A percentile compares a stretch with the other conserved stretches of the same genome.
Evolutionary conservation across 2,797 vertebrate species (phyloP).

Genomic region (Acipenser ruthenus): DNA sequence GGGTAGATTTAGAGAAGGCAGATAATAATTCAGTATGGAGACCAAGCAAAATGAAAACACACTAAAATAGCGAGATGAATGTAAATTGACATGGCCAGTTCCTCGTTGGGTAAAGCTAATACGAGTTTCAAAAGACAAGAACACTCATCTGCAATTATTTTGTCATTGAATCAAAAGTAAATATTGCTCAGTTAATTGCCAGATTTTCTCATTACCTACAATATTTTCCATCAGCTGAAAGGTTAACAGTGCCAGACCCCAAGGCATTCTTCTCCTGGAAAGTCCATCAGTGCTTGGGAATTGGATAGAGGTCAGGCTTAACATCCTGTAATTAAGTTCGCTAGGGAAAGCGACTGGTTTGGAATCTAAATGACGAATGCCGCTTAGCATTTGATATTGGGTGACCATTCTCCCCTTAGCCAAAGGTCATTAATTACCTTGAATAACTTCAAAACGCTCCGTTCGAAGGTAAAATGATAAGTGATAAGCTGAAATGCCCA

Average conservation of each 20-base stretch:
- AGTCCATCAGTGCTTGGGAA: conserved; percentile 32
- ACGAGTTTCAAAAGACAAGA: too few relatives aligned
- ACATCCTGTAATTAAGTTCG: conserved; percentile 56
- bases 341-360: conserved; percentile 10
- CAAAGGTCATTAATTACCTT: conserved; percentile 12
- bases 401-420: conserved; percentile 17
- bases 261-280: conserved; percentile 1
- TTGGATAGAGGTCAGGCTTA: conserved; percentile 47
- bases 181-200: background rate
- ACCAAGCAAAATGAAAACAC: too few relatives aligned
- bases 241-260: background rate
- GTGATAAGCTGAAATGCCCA: background rate
- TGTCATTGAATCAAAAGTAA: too few relatives aligned
- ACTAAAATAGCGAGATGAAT: too few relatives aligned
- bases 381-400: background rate
- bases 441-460: conserved; percentile 4
- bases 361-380: background rate
- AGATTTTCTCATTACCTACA: background rate
- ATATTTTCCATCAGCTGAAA: background rate
- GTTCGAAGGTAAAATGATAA: background rate
- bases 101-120: too few relatives aligned
- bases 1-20: too few relatives aligned
- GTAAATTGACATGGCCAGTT: too few relatives aligned
- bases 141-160: too few relatives aligned
- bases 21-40: too few relatives aligned